phyloP scores from a whole-genome alignment of 2,797 vertebrate species.

The Arctocebus calabarensis region DNA sequence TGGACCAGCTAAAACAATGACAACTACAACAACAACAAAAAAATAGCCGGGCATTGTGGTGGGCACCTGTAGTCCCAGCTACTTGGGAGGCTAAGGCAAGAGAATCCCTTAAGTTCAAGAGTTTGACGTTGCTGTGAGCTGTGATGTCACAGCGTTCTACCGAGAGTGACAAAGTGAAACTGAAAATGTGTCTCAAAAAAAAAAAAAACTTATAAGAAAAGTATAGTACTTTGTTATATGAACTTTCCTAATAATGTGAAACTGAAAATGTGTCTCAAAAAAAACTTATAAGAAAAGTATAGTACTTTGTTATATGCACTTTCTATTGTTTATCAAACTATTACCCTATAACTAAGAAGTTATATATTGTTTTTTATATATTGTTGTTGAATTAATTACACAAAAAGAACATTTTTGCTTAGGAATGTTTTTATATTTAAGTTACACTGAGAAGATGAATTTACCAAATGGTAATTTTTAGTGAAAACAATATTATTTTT shows the following conservation, averaged over 20 bases:
- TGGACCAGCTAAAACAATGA: too few species aligned
- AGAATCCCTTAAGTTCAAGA: too few species aligned
- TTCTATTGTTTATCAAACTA: slow-evolving; percentile 13
- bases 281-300: not conserved
- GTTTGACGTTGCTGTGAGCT: too few species aligned
- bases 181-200: too few species aligned
- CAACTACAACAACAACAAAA: too few species aligned
- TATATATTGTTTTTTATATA: not conserved
- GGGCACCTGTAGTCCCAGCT: too few species aligned
- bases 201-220: too few species aligned
- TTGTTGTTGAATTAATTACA: slow-evolving; percentile 3
- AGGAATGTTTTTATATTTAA: slow-evolving; percentile 15
- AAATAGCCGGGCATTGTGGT: too few species aligned
- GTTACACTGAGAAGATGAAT: not conserved
- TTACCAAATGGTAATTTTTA: slow-evolving; percentile 25
- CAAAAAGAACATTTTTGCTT: not conserved
- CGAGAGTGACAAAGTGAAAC: too few species aligned
- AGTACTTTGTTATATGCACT: not conserved
- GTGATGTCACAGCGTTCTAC: too few species aligned
- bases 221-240: not conserved
- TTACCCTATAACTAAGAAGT: not conserved
- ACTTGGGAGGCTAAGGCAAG: too few species aligned
- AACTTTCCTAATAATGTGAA: not conserved
- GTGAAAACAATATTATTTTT: not conserved
- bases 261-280: too few species aligned